Base-by-base conservation (phyloP, 2,888 invertebrate genomes). In the Diarsia dahlii region DNA sequence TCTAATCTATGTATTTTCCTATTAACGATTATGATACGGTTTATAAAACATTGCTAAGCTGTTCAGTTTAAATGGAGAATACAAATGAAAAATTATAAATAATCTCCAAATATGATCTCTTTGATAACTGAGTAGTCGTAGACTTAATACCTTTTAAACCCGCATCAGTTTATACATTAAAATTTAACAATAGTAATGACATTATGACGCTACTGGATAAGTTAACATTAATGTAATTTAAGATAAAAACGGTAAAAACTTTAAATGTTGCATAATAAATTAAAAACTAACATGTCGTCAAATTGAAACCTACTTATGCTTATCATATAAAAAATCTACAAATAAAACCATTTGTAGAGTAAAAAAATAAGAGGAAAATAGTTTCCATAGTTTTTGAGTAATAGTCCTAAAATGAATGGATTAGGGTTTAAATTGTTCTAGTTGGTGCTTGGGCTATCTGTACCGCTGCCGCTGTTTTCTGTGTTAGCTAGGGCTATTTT, bases 361-460 rank as follows among this genome's bases (percentile, higher is more conserved):
- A 96, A 95, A 96, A 96, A 96, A 96, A 96, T 96, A 96, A 95
- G 87, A 92, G 94, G 95, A 94, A 94, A 91, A 90, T 92, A 90
- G 91, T 91, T 95, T 93, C 94, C 95, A 91, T 86, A 58, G 82
- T 85, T 87, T 87, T 84, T 76, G 76, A 84, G 82, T 87, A 83
- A 83, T 81, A 72, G 74, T 71, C 65, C 68, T 83, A 81, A 84
- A 78, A 83, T 77, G 50, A 77, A 84, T 28, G 62, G 54, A 34
- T 34, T 34, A 20, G 28, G 39, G 80, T 77, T 85, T 23, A 75
- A 79, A 84, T 92, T 92, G 87, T 86, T 90, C 92, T 96, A 97
- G 90, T 97, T 97, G 76, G 97, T 97, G 90, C 97, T 97, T 39
- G 98, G 98, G 94, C 98, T 98, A 93, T 98, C 98, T 0, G 98